These are phyloP conservation scores for Borostomias antarcticus DNA, from an alignment of 2,797 vertebrate genomes.

Conservation along the genomic window DNA sequence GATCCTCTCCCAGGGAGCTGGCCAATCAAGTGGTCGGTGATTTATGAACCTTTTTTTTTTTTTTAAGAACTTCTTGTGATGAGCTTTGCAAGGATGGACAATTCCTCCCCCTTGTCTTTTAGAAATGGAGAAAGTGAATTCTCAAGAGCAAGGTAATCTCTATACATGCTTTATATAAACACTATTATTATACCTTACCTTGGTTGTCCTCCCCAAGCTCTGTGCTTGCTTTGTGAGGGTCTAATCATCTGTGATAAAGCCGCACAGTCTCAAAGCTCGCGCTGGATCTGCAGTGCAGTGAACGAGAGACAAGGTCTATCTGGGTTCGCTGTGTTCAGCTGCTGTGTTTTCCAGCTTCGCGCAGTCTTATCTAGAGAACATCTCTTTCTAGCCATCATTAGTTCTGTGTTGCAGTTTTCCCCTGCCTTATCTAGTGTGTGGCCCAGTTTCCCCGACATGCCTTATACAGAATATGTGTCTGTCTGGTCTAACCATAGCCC, in stretches of 20 bases:
- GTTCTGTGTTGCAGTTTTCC: slow-evolving; percentile 20
- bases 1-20: neutral
- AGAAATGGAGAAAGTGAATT: neutral
- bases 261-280: neutral
- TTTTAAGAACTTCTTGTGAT: neutral
- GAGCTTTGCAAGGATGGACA: too few species aligned
- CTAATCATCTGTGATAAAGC: neutral
- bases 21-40: neutral
- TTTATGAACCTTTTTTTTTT: neutral
- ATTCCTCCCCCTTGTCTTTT: neutral
- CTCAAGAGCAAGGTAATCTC: neutral
- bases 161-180: neutral
- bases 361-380: neutral
- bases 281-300: neutral
- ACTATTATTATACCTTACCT: neutral
- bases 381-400: neutral
- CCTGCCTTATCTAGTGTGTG: neutral
- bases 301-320: neutral
- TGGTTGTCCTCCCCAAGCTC: neutral
- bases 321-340: neutral
- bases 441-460: neutral
- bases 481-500: slow-evolving; percentile 1
- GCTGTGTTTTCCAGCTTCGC: neutral
- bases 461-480: neutral
- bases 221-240: too few species aligned